A percentile compares a stretch with the other conserved stretches of the same genome.
These are phyloP conservation scores for Anticlea derivata DNA, from an alignment of 2,888 invertebrate genomes.

Conservation along the genomic window DNA sequence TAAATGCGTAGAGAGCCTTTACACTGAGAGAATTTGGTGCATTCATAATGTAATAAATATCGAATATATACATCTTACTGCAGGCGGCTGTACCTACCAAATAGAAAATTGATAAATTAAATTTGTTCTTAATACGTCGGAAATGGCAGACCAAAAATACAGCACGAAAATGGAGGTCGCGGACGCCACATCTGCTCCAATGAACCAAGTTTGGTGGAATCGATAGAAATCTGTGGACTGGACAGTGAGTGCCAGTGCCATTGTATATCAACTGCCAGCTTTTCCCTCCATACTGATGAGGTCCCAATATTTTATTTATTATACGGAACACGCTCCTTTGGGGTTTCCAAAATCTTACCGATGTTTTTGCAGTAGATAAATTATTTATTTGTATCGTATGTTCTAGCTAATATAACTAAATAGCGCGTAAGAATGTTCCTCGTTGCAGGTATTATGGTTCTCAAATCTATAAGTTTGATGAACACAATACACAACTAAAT, in stretches of 20 bases:
- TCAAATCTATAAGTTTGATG: too few relatives aligned
- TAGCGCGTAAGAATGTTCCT: not conserved
- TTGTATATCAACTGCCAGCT: constrained; percentile 39
- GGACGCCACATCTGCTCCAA: constrained; percentile 30
- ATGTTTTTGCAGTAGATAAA: constrained; percentile 27
- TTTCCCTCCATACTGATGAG: constrained; percentile 39
- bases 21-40: too few relatives aligned
- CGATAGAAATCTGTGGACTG: constrained; percentile 37
- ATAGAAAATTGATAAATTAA: constrained; percentile 10
- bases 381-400: constrained; percentile 17
- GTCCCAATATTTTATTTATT: constrained; percentile 35
- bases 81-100: not conserved
- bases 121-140: constrained; percentile 24
- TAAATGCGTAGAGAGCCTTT: too few relatives aligned
- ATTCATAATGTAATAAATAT: too few relatives aligned
- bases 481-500: too few relatives aligned
- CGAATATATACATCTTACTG: too few relatives aligned
- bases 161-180: constrained; percentile 16
- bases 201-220: constrained; percentile 31
- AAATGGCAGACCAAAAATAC: constrained; percentile 32
- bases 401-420: not conserved
- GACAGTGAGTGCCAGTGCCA: too few relatives aligned
- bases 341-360: constrained; percentile 18
- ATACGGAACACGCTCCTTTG: constrained; percentile 27
- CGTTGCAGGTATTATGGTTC: too few relatives aligned